Base-by-base conservation (phyloP, 2,888 invertebrate species). In the Acronicta psi region DNA sequence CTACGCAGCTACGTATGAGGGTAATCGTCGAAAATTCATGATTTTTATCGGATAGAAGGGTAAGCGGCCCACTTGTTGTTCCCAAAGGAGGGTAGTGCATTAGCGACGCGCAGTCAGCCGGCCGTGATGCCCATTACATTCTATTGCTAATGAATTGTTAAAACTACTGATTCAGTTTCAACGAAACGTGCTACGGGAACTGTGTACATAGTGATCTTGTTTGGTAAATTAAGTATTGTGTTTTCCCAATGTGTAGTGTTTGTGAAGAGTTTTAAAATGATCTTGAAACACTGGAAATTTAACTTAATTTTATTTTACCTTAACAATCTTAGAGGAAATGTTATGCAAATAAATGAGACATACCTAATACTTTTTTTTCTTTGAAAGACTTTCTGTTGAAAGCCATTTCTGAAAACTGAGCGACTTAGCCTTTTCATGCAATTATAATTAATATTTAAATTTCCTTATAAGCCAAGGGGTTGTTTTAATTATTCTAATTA, bases 61-160 rank as follows among this genome's bases (percentile, higher is more conserved):
- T 55, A 38, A 25, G n/a, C 31, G 58, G 31, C 34, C 44, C 45
- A 50, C 52, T 49, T 43, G 40, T 51, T 53, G 41, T 47, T 36
- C 66, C 45, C 50, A 13, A 4, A 34, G 70, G 65, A 60, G 23
- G 29, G 38, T 29, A 25, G 46, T 54, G 51, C 55, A 65, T 70
- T 66, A 66, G 61, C 52, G 46, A 41, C n/a, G 41, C n/a, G 34
- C 55, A 36, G 49, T 53, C 52, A 67, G 47, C 40, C 47, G 25
- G 14, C 42, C 52, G 52, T 56, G 50, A 66, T 52, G 44, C 44
- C 61, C 38, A 55, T 56, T 58, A 41, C 49, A 56, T 50, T 61
- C 53, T 51, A 69, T 59, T 52, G 43, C 69, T 52, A 69, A 64
- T 69, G 59, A 63, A 69, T 69, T 64, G 59, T 69, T 64, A 64